Evolutionary conservation across 2,113 vertebrate genomes (phyloP).

Genomic region (Progne subis): DNA sequence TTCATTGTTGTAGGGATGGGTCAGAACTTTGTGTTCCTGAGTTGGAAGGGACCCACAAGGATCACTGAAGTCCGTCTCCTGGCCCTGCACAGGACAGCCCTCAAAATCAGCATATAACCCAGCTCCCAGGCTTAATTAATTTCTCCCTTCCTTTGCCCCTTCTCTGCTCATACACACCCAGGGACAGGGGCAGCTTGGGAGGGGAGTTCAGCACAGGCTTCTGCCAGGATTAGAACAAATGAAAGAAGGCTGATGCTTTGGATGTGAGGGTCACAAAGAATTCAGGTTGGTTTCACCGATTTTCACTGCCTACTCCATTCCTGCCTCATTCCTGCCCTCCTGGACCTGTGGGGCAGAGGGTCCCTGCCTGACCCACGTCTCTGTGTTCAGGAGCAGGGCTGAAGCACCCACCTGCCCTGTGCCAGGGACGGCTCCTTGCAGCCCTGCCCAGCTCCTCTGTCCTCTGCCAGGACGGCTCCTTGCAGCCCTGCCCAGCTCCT

Average conservation of each 20-base stretch:
- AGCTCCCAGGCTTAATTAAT: not conserved
- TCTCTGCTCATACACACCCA: not conserved
- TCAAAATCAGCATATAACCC: not conserved
- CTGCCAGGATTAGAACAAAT: not conserved
- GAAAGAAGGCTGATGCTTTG: not conserved
- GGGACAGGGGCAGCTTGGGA: not conserved
- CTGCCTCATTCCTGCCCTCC: not conserved
- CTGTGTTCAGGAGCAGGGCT: not conserved
- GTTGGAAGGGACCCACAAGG: not conserved
- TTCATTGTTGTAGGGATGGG: accelerated
- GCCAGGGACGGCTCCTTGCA: not conserved
- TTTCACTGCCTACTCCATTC: not conserved
- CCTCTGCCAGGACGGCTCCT: not conserved
- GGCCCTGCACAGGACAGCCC: not conserved
- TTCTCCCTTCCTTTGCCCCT: not conserved
- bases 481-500: not conserved
- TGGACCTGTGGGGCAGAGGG: not conserved
- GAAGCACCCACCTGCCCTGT: not conserved
- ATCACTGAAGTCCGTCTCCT: not conserved
- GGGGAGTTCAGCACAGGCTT: not conserved
- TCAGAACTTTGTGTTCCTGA: not conserved
- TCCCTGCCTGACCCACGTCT: not conserved
- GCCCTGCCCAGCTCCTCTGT: not conserved
- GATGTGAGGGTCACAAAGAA: not conserved
- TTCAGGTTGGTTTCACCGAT: not conserved